Percentiles rank a stretch among this genome's conserved stretches.
These are phyloP conservation scores for Pseudorhombus dupliciocellatus DNA, from an alignment of 2,113 vertebrate genomes.

Conservation along the genomic window DNA sequence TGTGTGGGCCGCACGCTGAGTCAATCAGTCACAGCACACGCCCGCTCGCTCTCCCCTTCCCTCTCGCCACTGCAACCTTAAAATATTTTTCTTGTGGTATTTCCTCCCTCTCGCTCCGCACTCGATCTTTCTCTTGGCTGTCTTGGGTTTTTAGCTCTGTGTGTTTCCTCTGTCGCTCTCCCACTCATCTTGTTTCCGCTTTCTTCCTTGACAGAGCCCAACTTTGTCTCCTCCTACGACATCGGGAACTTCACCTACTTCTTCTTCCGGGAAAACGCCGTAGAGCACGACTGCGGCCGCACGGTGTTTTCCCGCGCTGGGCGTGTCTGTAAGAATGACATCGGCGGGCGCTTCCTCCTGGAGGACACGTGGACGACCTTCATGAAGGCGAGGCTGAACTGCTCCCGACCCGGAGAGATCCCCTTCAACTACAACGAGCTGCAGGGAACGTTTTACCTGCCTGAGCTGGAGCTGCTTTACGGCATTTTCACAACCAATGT, in stretches of 20 bases:
- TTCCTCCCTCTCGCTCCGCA: conserved; percentile 33
- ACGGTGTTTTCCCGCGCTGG: conserved; percentile 93
- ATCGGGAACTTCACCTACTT: conserved; percentile 98
- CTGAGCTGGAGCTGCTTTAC: conserved; percentile 94
- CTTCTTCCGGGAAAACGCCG: conserved; percentile 96
- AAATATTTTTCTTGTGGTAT: conserved; percentile 51
- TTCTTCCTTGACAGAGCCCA: conserved; percentile 85
- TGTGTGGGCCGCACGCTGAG: conserved; percentile 57
- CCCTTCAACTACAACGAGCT: conserved; percentile 96
- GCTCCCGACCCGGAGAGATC: conserved; percentile 94
- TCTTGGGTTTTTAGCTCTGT: conserved; percentile 7
- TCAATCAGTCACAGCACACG: conserved; percentile 64
- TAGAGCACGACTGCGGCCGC: conserved; percentile 95
- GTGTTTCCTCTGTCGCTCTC: conserved; percentile 4
- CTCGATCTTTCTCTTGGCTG: conserved; percentile 24
- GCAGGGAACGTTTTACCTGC: conserved; percentile 94
- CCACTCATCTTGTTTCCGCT: conserved; percentile 7
- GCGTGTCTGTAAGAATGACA: conserved; percentile 95
- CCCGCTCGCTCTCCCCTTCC: conserved; percentile 32
- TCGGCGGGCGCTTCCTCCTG: conserved; percentile 93
- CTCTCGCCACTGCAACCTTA: conserved; percentile 53
- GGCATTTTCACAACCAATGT: conserved; percentile 98
- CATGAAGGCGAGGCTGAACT: conserved; percentile 97
- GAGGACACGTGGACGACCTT: conserved; percentile 99
- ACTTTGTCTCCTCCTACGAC: conserved; percentile 97